These are phyloP conservation scores for Antennarius striatus DNA, from an alignment of 2,113 vertebrate genomes.

Conservation along the genomic window DNA sequence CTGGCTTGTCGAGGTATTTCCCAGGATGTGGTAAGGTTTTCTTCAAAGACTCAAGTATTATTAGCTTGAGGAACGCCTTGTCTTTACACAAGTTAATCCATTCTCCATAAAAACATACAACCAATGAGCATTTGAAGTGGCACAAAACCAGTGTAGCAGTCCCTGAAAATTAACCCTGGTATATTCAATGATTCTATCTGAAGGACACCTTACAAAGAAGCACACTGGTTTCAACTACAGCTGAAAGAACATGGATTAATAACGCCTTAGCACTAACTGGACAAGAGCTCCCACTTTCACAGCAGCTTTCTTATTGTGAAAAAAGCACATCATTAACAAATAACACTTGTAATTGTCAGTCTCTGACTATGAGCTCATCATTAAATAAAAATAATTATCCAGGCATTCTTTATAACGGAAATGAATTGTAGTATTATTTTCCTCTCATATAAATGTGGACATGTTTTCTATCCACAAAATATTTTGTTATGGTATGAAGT, in stretches of 20 bases:
- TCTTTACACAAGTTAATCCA: conserved; percentile 49
- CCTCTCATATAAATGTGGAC: neutral
- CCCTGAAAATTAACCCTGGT: conserved; percentile 1
- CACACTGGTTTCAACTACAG: neutral
- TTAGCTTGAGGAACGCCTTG: conserved; percentile 48
- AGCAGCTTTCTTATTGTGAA: conserved; percentile 16
- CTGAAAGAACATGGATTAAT: conserved; percentile 14
- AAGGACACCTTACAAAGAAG: conserved; percentile 2
- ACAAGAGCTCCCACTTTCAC: conserved; percentile 16
- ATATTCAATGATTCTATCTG: neutral
- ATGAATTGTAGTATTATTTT: neutral
- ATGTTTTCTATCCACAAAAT: neutral
- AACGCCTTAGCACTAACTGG: neutral
- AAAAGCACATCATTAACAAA: conserved; percentile 12
- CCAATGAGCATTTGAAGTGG: conserved; percentile 9
- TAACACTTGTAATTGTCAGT: neutral
- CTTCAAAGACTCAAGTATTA: conserved; percentile 40
- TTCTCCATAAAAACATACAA: conserved; percentile 34
- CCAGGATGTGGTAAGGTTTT: conserved; percentile 69
- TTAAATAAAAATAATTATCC: neutral
- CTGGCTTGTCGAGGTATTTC: conserved; percentile 67
- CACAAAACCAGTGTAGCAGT: conserved; percentile 3
- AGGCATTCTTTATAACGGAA: neutral
- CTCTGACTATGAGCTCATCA: neutral
- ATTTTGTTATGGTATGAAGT: neutral